Base-by-base conservation (phyloP, 2,888 invertebrate genomes). In the Tyria jacobaeae region DNA sequence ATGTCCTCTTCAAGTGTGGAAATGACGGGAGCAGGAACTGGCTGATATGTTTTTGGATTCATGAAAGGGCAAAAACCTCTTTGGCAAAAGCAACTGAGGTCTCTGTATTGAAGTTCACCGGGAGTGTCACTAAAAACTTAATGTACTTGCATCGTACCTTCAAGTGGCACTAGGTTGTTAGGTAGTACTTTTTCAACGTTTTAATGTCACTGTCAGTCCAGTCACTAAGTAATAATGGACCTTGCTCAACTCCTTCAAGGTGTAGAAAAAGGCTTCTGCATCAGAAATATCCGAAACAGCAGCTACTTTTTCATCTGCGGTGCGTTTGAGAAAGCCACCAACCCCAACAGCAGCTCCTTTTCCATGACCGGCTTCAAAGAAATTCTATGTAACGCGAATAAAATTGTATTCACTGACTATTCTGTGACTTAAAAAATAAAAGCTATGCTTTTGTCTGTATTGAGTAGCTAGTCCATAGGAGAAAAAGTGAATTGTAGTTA, bases 341-440 rank as follows among this genome's bases (percentile, higher is more conserved):
- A n/a, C n/a, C n/a, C n/a, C n/a, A n/a, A n/a, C n/a, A n/a, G n/a
- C n/a, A n/a, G n/a, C n/a, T n/a, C n/a, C 48, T 17, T 62, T 62
- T 14, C 62, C 62, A 14, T 62, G 57, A 1, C 51, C 56, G 0
- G 62, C 51, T 35, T 57, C 62, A 24, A 57, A 57, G 25, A 62
- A 62, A 31, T 53, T 48, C 62, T 57, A 62, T 21, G 62, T 53
- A 10, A 56, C 47, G 34, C 34, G 21, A 15, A 12, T 24, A 56
- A 61, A 56, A 7, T 47, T 17, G 35, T 61, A 61, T 12, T 61
- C 50, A 3, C 17, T 17, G 34, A 55, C 55, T 31, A 51, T 14
- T 35, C 41, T 55, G 21, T 27, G 31, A 24, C 50, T 34, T 41
- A 50, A 44, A 6, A 60, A 25, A 50, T 44, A 54, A 39, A 60